Base-by-base conservation (phyloP, 1,140 invertebrate species). In the Magallana angulata region DNA sequence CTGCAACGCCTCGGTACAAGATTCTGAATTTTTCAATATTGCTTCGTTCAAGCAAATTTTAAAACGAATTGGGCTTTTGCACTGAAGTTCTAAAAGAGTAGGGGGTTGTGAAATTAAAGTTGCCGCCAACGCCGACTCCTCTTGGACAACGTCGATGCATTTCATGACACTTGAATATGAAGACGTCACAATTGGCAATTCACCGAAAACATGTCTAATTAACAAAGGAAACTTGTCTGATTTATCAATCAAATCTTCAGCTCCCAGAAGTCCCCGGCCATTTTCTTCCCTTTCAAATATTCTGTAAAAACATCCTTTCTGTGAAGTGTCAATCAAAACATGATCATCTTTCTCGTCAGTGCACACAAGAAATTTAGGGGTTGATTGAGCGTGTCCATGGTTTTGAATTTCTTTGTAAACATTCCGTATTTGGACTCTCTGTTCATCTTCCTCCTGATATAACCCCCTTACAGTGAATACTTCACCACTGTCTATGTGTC, bases 331-430 rank as follows among this genome's bases (percentile, higher is more conserved):
- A 11, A 89, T 18, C n/a, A 85, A 71, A 59, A 89, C 80, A 59
- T 87, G 80, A 7, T 89, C 86, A 24, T 89, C 88, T 18, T 89
- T 87, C 87, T 89, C 88, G n/a, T 89, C 88, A 0, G 60, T 84
- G n/a, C 88, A 89, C 8, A 89, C 56, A 4, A 89, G 24, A 83
- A 82, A 87, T 58, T 85, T 85, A 4, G 12, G 6, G 5, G 14
- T 18, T 58, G 24, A 16, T 16, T 36, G 6, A 59, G 57, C 18
- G 71, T 80, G 30, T 59, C 57, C 59, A 24, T 82, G 57, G 3
- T 87, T 56, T 60, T 36, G 36, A 36, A 82, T 84, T 84, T 84
- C 82, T 24, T 60, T 14, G 56, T 58, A 84, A 12, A 24, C 36
- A 57, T 18, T 14, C 57, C n/a, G 18, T 58, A 36, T 36, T 48